Conservation (phyloP, 2,888 invertebrate species). For the Ectemnius lituratus region DNA sequence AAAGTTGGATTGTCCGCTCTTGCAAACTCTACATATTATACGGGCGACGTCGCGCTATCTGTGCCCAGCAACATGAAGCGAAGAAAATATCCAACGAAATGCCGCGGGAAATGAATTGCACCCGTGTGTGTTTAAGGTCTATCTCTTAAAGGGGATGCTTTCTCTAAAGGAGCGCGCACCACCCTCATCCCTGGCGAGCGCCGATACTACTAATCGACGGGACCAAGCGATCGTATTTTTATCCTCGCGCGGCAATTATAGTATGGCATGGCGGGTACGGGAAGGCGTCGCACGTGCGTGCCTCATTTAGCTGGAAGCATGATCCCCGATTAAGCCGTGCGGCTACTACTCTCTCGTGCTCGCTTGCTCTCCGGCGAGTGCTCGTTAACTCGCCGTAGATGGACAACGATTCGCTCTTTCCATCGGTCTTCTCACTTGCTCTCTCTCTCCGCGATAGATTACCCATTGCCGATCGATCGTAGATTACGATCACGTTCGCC, state of each 20-base stretch:
- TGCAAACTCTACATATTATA: no score
- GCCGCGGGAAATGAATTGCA: constrained; percentile 37
- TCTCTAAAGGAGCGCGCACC: constrained; percentile 32
- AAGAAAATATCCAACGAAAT: constrained; percentile 43
- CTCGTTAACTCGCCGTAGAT: constrained; percentile 5
- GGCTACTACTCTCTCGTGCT: not conserved
- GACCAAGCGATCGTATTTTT: not conserved
- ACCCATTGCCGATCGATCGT: not conserved
- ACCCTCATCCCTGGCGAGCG: not conserved
- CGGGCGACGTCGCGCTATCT: no score
- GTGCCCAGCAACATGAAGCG: constrained; percentile 42
- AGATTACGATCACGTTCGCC: constrained; percentile 8
- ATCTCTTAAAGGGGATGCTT: constrained; percentile 65
- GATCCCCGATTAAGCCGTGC: not conserved
- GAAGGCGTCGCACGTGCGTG: no score
- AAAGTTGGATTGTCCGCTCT: not conserved
- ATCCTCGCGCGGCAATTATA: not conserved
- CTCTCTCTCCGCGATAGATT: not conserved
- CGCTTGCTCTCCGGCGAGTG: constrained; percentile 1
- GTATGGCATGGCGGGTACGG: no score
- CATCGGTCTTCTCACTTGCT: not conserved
- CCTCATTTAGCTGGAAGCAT: no score
- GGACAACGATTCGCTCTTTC: constrained; percentile 3
- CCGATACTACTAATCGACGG: constrained; percentile 27
- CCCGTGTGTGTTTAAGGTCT: constrained; percentile 58